phyloP scores from a whole-genome alignment of 2,113 vertebrate genomes.

The Osmerus mordax region DNA sequence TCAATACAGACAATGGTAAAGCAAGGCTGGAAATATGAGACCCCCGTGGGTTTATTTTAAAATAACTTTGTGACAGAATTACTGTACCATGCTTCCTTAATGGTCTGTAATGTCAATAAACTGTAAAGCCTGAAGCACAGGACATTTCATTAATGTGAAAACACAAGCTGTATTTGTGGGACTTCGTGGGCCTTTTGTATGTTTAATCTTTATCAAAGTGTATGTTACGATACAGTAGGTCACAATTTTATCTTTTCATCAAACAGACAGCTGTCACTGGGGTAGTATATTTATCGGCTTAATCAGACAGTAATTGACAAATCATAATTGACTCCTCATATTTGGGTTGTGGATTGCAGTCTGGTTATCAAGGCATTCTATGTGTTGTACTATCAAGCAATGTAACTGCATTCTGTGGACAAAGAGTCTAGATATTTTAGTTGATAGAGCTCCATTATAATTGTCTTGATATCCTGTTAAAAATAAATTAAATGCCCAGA shows the following conservation, averaged over 20 bases:
- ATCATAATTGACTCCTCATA: no score
- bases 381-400: constrained; percentile 35
- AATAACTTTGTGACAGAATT: no score
- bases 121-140: no score
- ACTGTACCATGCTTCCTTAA: no score
- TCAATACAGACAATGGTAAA: no score
- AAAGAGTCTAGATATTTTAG: constrained; percentile 10
- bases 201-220: constrained; percentile 8
- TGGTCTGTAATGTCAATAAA: no score
- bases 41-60: no score
- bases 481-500: constrained; percentile 78
- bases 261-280: constrained; percentile 16
- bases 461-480: constrained; percentile 57
- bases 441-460: constrained; percentile 53
- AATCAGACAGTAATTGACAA: no score
- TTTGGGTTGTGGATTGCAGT: constrained; percentile 28
- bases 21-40: no score
- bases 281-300: constrained; percentile 16
- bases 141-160: no score
- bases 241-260: not conserved
- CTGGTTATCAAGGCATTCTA: constrained; percentile 38
- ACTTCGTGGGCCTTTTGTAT: constrained; percentile 1
- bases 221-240: constrained; percentile 17
- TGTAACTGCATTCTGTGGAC: constrained; percentile 41
- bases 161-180: no score